A percentile compares a stretch with the other conserved stretches of the same genome.
Evolutionary conservation across 1,140 invertebrate genomes (phyloP).

Genomic region (Meloidogyne floridensis): DNA sequence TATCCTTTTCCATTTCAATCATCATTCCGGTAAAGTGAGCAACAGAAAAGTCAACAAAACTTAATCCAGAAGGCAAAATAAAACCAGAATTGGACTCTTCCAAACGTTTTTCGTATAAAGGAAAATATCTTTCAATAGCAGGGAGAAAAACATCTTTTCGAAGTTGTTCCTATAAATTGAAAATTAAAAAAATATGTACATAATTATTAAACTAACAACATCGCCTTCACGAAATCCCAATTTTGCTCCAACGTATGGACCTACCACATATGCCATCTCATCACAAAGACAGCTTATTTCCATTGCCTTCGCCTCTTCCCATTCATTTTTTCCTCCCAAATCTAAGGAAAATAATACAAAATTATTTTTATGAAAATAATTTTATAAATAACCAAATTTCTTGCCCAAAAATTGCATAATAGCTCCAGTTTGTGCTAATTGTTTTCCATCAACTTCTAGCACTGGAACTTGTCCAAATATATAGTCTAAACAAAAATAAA

Average conservation of each 20-base stretch:
- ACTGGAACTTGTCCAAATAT: constrained; percentile 60
- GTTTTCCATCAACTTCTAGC: constrained; percentile 62
- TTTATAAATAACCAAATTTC: constrained; percentile 55
- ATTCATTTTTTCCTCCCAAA: constrained; percentile 18
- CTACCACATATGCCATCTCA: background rate
- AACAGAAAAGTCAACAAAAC: constrained; percentile 10
- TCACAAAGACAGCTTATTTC: constrained; percentile 15
- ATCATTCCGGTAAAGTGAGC: background rate
- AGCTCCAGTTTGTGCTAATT: constrained; percentile 50
- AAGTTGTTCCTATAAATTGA: background rate
- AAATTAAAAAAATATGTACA: background rate
- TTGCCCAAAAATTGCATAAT: constrained; percentile 60
- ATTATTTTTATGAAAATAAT: background rate
- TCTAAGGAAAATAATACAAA: constrained; percentile 14
- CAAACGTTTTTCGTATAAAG: background rate
- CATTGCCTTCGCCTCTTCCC: constrained; percentile 23
- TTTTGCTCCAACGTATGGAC: constrained; percentile 2
- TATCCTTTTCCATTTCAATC: too few relatives aligned
- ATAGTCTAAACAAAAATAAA: constrained; percentile 37
- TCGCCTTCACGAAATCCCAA: constrained; percentile 19
- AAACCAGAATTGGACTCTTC: background rate
- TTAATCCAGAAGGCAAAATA: constrained; percentile 6
- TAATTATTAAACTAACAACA: background rate
- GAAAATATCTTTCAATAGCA: background rate
- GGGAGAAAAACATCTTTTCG: constrained; percentile 14